These are phyloP conservation scores for Lasioglossum oenotherae DNA, from an alignment of 2,888 invertebrate species.

Conservation along the genomic window DNA sequence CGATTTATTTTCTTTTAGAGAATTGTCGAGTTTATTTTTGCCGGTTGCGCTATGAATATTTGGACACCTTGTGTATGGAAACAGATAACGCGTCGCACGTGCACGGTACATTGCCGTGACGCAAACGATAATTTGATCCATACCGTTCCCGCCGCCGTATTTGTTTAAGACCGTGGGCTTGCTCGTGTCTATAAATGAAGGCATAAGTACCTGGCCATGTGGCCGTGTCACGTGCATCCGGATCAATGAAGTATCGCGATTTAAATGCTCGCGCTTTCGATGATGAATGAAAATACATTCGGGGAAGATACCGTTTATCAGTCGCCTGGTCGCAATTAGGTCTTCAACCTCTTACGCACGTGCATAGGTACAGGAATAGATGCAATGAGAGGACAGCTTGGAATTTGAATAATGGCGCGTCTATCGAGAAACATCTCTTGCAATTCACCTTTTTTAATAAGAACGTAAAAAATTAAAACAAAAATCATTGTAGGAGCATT, in stretches of 20 bases:
- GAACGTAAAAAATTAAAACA: neutral
- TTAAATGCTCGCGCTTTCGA: conserved; percentile 43
- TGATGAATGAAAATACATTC: conserved; percentile 47
- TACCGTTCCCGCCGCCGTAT: conserved; percentile 44
- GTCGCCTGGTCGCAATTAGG: neutral
- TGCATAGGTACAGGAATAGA: neutral
- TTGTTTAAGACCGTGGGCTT: conserved; percentile 42
- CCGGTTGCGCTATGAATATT: neutral
- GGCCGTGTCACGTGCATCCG: conserved; percentile 49
- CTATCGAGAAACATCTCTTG: neutral
- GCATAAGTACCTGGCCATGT: conserved; percentile 48
- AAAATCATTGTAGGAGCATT: neutral
- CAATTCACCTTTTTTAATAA: neutral
- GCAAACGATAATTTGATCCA: conserved; percentile 59
- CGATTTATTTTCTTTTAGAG: neutral
- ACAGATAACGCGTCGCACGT: conserved; percentile 39
- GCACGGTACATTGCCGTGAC: conserved; percentile 48
- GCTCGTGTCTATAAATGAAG: conserved; percentile 43
- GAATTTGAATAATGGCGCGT: neutral
- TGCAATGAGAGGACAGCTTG: neutral
- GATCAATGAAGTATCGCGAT: conserved; percentile 53
- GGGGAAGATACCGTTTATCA: conserved; percentile 18
- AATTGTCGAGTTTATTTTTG: neutral
- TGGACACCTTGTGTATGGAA: neutral
- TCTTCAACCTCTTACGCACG: neutral